Base-by-base conservation (phyloP, 92 coral and sea anemone genomes). In the Palythoa heliodiscus region DNA sequence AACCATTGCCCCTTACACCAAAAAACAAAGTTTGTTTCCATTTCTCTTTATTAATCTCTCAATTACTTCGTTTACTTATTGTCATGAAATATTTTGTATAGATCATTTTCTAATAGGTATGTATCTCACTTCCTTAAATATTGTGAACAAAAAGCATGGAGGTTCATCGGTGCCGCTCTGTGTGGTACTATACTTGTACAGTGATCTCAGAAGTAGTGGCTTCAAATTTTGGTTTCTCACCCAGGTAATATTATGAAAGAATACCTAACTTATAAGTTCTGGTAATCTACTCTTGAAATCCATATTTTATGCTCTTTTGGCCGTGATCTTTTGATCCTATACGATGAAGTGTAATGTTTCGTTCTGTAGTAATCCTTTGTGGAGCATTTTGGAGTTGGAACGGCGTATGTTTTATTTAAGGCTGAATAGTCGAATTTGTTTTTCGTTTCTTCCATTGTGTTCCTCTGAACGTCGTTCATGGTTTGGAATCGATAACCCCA, bases 401-500 rank as follows among this genome's bases (percentile, higher is more conserved):
- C 89, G 4, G 89, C 76, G 43, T 78, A 83, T 6, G 93, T 92
- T 24, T 79, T 57, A 75, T 92, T 91, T 70, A 94, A 88, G 61
- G 74, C 47, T 7, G 98, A 94, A 43, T 87, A 74, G 82, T 94
- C 98, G 2, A 87, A 70, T n/a, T 86, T 86, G 39, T 73, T 52
- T 17, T 90, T 76, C 15, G n/a, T 40, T n/a, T 22, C 83, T 38
- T 61, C 71, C 25, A 17, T 78, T 10, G 22, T 35, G 39, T 50
- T 22, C 25, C 60, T 12, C 39, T 22, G 60, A 20, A 76, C 11
- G 15, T 88, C 52, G 9, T 87, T 29, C 82, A 93, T 43, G 4
- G 93, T 89, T 55, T 55, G 61, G 61, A 93, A 92, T 40, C 88
- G 92, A 57, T 92, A 91, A 6, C 98, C 99, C 99, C 99, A 96